Evolutionary conservation across 2,888 invertebrate genomes (phyloP), one percentile per base, ranked within the genome.

Genomic region (Leucophenga maculata): DNA sequence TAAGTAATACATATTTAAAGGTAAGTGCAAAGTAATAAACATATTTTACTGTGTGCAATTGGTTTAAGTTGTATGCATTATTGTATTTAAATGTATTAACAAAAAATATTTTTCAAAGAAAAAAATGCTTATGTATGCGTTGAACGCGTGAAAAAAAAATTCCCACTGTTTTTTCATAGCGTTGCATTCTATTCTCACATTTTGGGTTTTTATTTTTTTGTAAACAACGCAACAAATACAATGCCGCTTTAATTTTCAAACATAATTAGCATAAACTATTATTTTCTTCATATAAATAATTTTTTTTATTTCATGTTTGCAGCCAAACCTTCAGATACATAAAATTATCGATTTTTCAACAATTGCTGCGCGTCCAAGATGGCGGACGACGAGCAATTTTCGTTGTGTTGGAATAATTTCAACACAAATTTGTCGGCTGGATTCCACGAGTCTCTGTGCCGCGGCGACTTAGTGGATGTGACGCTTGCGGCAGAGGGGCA

Each of bases 401-500:
- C 93, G 88, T 89, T 93, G 89, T 92, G 93, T 90, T 93, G 93
- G 93, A 93, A 93, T 90, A 93, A 93, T 90, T 93, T 93, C 90
- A 93, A 92, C 89, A 91, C 92, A 76, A 93, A 93, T 85, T 90
- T 93, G 90, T 92, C 93, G 74, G 91, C 92, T 88, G 93, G 93
- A 82, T 93, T 93, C 87, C 93, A 93, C 83, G 92, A 92, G 88
- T 91, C 93, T 86, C 89, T 93, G 88, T 92, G 92, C 86, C 91
- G 92, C 87, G 93, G 92, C 75, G 92, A 92, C 87, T 88, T 93
- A 82, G 93, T 93, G 78, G 93, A 93, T 80, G 93, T 93, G 71
- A 93, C 93, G 46, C 88, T 93, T 84, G 93, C 93, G 83, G 93
- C 93, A 83, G 93, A 93, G 87, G 93, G 93, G 85, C 91, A 92